Percentiles rank a stretch among this genome's conserved stretches.
These are phyloP conservation scores for Drosophila albomicans DNA, from an alignment of 1,140 invertebrate species.

Conservation along the genomic window DNA sequence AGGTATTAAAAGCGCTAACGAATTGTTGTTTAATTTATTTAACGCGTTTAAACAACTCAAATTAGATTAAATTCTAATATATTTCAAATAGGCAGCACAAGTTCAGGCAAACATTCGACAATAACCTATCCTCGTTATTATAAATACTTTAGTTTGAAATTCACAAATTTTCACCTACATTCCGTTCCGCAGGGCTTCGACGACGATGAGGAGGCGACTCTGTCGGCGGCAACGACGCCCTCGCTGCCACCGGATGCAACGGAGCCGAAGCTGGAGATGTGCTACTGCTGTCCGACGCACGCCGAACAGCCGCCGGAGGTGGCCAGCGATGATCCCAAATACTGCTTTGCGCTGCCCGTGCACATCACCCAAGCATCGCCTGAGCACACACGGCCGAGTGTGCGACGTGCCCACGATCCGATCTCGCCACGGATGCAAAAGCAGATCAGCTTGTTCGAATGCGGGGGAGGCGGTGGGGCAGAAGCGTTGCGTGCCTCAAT, in stretches of 20 bases:
- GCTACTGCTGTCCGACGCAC: conserved; percentile 73
- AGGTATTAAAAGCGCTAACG: too few species aligned
- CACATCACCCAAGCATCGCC: conserved; percentile 64
- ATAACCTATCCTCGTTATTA: too few species aligned
- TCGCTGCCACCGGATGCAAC: conserved; percentile 60
- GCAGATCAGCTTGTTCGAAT: conserved; percentile 79
- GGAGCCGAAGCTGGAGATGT: conserved; percentile 67
- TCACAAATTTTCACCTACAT: too few species aligned
- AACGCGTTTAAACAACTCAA: too few species aligned
- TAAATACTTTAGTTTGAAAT: too few species aligned
- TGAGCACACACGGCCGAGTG: conserved; percentile 43
- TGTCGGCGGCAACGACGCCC: conserved; percentile 85
- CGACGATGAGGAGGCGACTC: conserved; percentile 86
- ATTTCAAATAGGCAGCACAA: too few species aligned
- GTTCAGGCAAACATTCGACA: too few species aligned
- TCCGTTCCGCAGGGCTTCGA: conserved; percentile 64
- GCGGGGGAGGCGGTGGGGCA: conserved; percentile 45
- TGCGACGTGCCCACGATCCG: conserved; percentile 68
- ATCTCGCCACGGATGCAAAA: conserved; percentile 79
- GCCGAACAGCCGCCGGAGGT: conserved; percentile 69
- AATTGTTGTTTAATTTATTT: too few species aligned
- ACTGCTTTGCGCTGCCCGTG: conserved; percentile 57
- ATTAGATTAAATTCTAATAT: too few species aligned
- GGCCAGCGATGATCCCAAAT: conserved; percentile 62
- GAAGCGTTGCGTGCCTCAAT: conserved; percentile 70